A percentile compares a stretch with the other conserved stretches of the same genome.
Conservation (phyloP, 2,113 vertebrate genomes). For the Cromileptes altivelis region DNA sequence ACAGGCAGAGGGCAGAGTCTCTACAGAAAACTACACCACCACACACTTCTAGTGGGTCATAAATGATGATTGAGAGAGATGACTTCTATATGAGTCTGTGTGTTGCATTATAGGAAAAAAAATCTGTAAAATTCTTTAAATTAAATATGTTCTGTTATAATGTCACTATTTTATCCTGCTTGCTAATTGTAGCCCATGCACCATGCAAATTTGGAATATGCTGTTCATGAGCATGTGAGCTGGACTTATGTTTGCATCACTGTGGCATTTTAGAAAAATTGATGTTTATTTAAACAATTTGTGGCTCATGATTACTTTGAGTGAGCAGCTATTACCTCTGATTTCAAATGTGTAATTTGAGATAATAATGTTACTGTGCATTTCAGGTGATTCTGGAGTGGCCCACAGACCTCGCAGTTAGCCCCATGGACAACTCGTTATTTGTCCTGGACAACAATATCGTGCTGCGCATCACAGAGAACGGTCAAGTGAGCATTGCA, state of each 20-base stretch:
- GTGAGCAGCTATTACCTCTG: neutral
- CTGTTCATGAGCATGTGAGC: neutral
- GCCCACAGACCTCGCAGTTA: conserved; percentile 96
- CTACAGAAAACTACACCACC: no score
- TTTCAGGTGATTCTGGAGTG: conserved; percentile 96
- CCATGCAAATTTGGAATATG: neutral
- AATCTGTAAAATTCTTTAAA: no score
- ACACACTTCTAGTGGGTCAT: no score
- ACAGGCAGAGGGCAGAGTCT: no score
- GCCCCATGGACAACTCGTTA: conserved; percentile 98
- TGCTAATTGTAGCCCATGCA: neutral
- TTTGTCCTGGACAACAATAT: conserved; percentile 97
- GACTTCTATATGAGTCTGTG: no score
- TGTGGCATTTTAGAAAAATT: neutral
- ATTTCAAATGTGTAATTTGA: neutral
- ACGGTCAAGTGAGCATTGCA: conserved; percentile 94
- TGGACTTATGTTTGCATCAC: neutral
- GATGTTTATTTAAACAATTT: neutral
- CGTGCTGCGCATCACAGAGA: conserved; percentile 95
- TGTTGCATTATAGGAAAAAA: no score
- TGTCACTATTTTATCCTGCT: neutral
- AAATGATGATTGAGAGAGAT: no score
- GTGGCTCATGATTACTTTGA: neutral
- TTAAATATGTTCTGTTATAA: neutral
- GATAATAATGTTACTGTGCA: conserved; percentile 1